phyloP scores from a whole-genome alignment of 2,113 vertebrate species.

The Sclerurus mexicanus region DNA sequence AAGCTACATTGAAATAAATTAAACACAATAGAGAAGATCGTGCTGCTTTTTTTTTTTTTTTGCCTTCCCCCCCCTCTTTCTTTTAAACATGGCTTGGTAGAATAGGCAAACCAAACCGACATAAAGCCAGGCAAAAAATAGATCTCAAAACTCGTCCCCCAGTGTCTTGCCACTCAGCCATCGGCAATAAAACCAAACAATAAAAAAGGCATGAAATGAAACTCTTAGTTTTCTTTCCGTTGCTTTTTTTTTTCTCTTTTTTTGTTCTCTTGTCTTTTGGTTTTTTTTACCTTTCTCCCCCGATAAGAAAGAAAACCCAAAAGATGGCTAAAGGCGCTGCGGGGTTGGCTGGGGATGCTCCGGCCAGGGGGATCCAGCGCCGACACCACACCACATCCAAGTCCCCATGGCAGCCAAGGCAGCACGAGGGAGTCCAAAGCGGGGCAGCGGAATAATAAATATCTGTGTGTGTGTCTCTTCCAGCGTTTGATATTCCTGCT shows the following conservation, averaged over 20 bases:
- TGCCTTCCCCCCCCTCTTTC: background rate
- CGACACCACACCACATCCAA: background rate
- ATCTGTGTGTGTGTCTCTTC: constrained; percentile 30
- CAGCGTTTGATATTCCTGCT: constrained; percentile 1
- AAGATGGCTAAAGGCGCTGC: background rate
- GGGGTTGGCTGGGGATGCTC: background rate
- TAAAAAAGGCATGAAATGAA: constrained; percentile 44
- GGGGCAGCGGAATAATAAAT: constrained; percentile 59
- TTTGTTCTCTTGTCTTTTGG: background rate
- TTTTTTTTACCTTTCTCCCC: constrained; percentile 52
- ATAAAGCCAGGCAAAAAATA: constrained; percentile 59
- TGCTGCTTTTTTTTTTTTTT: background rate
- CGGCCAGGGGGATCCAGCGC: background rate
- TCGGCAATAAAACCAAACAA: constrained; percentile 33
- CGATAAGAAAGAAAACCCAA: background rate
- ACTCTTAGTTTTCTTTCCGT: background rate
- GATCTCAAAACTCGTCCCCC: constrained; percentile 16
- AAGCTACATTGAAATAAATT: constrained; percentile 85
- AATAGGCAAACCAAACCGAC: constrained; percentile 26
- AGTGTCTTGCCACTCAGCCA: constrained; percentile 37
- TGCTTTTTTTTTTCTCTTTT: background rate
- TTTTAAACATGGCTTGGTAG: constrained; percentile 52
- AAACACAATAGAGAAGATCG: constrained; percentile 72
- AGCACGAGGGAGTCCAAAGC: constrained; percentile 52
- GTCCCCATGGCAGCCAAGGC: constrained; percentile 59